These are phyloP conservation scores for Pavo muticus DNA, from an alignment of 2,113 vertebrate species.

Conservation along the genomic window DNA sequence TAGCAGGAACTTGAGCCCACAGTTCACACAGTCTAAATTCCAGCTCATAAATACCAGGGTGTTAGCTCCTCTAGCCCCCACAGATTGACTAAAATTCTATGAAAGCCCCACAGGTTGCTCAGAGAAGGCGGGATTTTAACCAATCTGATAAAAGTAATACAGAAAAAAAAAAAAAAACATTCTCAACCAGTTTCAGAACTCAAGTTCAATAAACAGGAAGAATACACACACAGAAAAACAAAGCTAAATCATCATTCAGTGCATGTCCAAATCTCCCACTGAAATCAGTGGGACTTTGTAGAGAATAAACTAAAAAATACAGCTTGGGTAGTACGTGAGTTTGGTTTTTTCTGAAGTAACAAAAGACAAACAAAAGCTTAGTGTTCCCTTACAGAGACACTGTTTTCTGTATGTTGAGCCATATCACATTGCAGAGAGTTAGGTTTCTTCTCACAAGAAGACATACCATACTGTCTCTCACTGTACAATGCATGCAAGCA, in stretches of 20 bases:
- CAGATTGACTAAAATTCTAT: background rate
- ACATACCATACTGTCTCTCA: background rate
- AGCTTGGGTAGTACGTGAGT: background rate
- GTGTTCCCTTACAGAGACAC: background rate
- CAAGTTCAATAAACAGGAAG: background rate
- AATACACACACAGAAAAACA: background rate
- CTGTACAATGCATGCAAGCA: background rate
- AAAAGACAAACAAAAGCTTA: background rate
- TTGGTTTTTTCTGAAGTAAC: background rate
- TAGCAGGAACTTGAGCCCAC: background rate
- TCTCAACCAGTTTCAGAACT: background rate
- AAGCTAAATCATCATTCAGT: background rate
- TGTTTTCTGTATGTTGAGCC: background rate
- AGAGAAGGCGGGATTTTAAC: background rate
- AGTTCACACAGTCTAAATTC: background rate
- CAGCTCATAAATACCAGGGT: background rate
- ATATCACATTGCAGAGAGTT: background rate
- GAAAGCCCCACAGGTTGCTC: background rate
- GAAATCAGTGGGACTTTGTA: background rate
- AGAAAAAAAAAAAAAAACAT: background rate
- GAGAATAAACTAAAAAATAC: background rate
- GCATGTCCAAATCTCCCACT: background rate
- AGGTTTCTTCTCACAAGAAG: conserved; percentile 7
- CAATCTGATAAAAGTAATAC: background rate
- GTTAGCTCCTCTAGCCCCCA: background rate